Conservation (phyloP, 2,797 vertebrate genomes). For the Epinephelus awoara region DNA sequence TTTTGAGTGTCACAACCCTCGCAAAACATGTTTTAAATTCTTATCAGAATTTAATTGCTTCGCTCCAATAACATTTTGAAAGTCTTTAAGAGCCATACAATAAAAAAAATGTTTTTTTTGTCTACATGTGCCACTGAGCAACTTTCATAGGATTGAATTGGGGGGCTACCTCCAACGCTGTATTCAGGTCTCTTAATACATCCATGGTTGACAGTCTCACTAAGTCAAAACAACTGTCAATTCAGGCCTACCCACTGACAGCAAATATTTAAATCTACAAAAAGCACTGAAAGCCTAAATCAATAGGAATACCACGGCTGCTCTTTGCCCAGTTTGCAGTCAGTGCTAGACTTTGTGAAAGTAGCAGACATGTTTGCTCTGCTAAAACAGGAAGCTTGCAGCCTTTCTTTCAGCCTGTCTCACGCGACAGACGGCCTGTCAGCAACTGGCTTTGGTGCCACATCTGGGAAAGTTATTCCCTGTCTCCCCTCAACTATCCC, state of each 20-base stretch:
- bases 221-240: neutral
- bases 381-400: constrained; percentile 63
- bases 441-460: constrained; percentile 67
- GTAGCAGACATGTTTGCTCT: constrained; percentile 61
- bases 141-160: no score
- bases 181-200: no score
- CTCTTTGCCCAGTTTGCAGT: constrained; percentile 38
- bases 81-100: no score
- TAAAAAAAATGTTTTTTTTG: no score
- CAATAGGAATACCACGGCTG: constrained; percentile 35
- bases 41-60: no score
- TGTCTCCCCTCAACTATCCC: constrained; percentile 33
- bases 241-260: neutral
- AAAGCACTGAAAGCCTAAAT: constrained; percentile 30
- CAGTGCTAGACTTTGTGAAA: constrained; percentile 38
- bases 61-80: no score
- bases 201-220: no score
- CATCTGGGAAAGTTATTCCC: constrained; percentile 73
- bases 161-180: no score
- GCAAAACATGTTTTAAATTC: no score
- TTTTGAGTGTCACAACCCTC: no score
- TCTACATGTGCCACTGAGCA: no score
- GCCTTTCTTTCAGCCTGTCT: constrained; percentile 61
- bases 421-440: constrained; percentile 69
- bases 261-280: constrained; percentile 22